Evolutionary conservation across 35 echinoderm and acorn worm genomes (phyloP), one percentile per base, ranked within the genome.

Genomic region (Lytechinus variegatus): DNA sequence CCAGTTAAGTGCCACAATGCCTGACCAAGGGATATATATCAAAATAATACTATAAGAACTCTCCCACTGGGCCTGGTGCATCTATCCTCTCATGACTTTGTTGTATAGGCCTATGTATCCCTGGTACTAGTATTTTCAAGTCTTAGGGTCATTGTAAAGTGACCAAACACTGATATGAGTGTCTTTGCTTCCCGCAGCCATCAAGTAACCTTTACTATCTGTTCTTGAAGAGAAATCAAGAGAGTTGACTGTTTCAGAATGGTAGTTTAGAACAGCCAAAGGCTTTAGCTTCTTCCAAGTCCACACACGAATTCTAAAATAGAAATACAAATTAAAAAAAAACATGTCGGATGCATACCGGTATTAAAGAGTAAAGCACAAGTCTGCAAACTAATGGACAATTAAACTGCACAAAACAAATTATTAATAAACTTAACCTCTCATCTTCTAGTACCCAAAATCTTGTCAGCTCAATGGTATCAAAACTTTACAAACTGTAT

Each of bases 111-210:
- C n/a, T n/a, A 24, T 24, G 24, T 16, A 24, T 79, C 16, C 66
- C 66, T 5, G 66, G 66, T 79, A n/a, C 6, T 79, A 24, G n/a
- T 16, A 79, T 54, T 24, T 28, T 93, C 54, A 93, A 57, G 92
- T 93, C 92, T 93, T 93, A 10, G 27, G 92, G 92, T 93, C 92
- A 93, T 97, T 97, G 87, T 99, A 99, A 56, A 99, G 87, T 88
- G 98, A 97, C 98, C 98, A 99, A 11, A 99, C 55, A 97, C 98
- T 99, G 27, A 99, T 99, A 52, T 97, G 96, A 54, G 95, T 98
- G 86, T 99, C 98, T 55, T 99, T 99, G 11, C 95, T 97, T 3
- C 98, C 98, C 12, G 95, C 98, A 19, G 98, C 98, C 24, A 99
- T 72, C n/a, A 97, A 72, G 11, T 94, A 86, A 21, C 66, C n/a